Percentiles rank a stretch among this genome's conserved stretches.
Conservation (phyloP, 2,888 invertebrate species). For the Diaperis boleti region DNA sequence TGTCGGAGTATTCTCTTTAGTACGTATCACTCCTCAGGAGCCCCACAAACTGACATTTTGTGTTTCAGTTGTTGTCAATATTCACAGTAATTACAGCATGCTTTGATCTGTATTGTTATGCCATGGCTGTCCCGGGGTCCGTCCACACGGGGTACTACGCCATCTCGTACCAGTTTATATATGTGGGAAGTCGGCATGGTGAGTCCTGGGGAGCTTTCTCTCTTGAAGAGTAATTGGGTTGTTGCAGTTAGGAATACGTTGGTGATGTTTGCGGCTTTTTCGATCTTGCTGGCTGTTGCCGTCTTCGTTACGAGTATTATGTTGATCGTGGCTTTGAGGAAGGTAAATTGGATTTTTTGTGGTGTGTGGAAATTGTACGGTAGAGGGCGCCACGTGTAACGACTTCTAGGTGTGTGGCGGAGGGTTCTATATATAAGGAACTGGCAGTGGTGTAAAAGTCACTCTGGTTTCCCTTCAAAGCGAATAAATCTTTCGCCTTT, state of each 20-base stretch:
- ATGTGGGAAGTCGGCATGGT: slow-evolving; percentile 91
- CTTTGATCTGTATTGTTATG: slow-evolving; percentile 90
- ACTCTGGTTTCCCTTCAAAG: slow-evolving; percentile 40
- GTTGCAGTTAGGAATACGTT: slow-evolving; percentile 85
- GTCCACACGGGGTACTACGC: slow-evolving; percentile 92
- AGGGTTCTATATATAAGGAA: not conserved
- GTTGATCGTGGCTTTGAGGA: slow-evolving; percentile 83
- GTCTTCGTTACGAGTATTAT: slow-evolving; percentile 85
- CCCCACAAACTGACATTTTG: not conserved
- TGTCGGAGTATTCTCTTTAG: slow-evolving; percentile 82
- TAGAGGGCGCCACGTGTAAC: slow-evolving; percentile 17
- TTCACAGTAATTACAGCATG: slow-evolving; percentile 84
- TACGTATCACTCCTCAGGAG: slow-evolving; percentile 61
- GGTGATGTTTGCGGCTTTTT: slow-evolving; percentile 86
- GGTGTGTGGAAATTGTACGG: no score
- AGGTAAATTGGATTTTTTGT: slow-evolving; percentile 69
- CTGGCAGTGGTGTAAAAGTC: not conserved
- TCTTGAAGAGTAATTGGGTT: slow-evolving; percentile 55
- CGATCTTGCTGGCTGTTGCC: slow-evolving; percentile 79
- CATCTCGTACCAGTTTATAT: slow-evolving; percentile 93
- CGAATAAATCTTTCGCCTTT: slow-evolving; percentile 77
- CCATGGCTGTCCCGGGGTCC: slow-evolving; percentile 90
- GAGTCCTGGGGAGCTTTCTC: slow-evolving; percentile 56
- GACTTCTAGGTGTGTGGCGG: not conserved
- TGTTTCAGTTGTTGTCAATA: slow-evolving; percentile 79